Base-by-base conservation (phyloP, 2,113 vertebrate genomes). In the Campylomormyrus numenius region DNA sequence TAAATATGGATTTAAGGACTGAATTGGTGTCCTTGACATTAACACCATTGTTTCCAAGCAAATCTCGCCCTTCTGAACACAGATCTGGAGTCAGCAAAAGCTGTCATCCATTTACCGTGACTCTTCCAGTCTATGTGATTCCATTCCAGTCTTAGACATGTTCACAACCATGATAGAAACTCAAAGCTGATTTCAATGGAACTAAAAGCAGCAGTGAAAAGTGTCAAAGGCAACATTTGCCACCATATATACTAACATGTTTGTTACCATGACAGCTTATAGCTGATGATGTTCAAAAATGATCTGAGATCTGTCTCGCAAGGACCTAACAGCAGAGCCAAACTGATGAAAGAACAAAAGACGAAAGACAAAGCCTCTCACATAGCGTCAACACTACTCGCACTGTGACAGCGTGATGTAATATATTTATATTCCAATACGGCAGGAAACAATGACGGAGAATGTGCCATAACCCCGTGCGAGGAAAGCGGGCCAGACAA, bases 361-460 rank as follows among this genome's bases (percentile, higher is more conserved):
- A 48, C 7, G 46, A 31, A 48, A 35, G 90, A 94, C 92, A 93
- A 92, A 92, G 92, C 91, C 2, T 70, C 53, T 58, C 90, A 91
- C 91, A 92, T 56, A 74, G 24, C 7, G 53, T 46, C 53, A n/a
- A 66, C 87, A 66, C 87, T 66, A 62, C 35, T 86, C 52, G 91
- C 90, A 93, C 93, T 95, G 94, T 88, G 56, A 66, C 53, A 46
- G 21, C 7, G 39, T 91, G 92, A 93, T 91, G 91, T 89, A 90
- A 92, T 89, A 85, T 39, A 84, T 86, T n/a, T 85, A 91, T 91
- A 90, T 92, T 93, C 89, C 90, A 74, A 89, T 91, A 92, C 88
- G 90, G 90, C 89, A 89, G 45, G 90, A 90, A 90, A 89, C 90
- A 92, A 90, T 91, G 93, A 92, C 49, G 89, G 88, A 84, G 89